phyloP scores from a whole-genome alignment of 2,113 vertebrate species.

The Crotalus helleri region DNA sequence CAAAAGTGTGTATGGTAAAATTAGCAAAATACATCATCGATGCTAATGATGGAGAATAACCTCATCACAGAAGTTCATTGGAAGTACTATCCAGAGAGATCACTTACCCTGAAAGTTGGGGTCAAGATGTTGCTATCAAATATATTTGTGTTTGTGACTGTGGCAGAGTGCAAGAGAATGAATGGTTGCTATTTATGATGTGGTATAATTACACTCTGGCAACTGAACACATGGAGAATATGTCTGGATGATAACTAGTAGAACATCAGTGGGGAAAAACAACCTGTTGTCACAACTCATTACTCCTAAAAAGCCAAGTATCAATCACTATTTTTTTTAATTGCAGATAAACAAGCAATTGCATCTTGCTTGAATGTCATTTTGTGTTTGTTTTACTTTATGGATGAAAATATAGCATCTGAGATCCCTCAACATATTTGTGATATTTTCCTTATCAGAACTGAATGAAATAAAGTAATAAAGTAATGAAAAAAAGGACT shows the following conservation, averaged over 20 bases:
- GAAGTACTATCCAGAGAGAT: constrained; percentile 43
- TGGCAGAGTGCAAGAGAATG: neutral
- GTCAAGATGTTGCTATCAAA: constrained; percentile 17
- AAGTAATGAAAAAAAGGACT: neutral
- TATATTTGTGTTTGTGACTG: rapidly evolving
- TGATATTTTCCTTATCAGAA: neutral
- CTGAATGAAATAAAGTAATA: neutral
- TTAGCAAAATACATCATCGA: constrained; percentile 56
- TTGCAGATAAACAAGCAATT: neutral
- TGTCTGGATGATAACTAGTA: neutral
- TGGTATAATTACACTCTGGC: neutral
- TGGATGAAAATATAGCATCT: neutral
- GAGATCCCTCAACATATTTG: neutral
- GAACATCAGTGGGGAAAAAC: neutral
- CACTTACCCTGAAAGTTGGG: neutral
- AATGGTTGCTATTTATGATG: constrained; percentile 6
- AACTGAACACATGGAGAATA: neutral
- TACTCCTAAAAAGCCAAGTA: neutral
- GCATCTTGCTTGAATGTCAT: neutral
- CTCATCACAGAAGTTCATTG: constrained; percentile 50
- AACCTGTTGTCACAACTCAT: neutral
- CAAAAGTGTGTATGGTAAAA: constrained; percentile 25
- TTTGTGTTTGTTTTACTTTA: neutral
- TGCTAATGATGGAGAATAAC: constrained; percentile 59
- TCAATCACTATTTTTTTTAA: neutral